phyloP scores from a whole-genome alignment of 2,888 invertebrate genomes.

The Drosophila formosana region DNA sequence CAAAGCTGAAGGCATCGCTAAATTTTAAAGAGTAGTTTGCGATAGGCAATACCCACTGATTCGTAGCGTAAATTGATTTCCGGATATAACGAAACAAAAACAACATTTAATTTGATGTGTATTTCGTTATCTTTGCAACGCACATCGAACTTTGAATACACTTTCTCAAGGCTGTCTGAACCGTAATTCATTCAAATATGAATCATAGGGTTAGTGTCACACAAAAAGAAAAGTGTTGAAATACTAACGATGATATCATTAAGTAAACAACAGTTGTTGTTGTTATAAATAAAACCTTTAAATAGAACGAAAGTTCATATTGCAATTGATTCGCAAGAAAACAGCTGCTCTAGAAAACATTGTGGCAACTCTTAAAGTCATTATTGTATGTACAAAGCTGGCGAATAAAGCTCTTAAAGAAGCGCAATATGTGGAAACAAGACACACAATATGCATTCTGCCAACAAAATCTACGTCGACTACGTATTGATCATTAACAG shows the following conservation, averaged over 20 bases:
- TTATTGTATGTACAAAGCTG: background rate
- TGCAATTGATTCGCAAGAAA: slow-evolving; percentile 5
- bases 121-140: slow-evolving; percentile 18
- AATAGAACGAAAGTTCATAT: background rate
- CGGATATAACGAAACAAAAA: slow-evolving; percentile 23
- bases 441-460: background rate
- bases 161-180: slow-evolving; percentile 28
- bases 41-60: background rate
- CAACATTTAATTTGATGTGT: slow-evolving; percentile 33
- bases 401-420: background rate
- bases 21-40: background rate
- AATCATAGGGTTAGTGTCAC: slow-evolving; percentile 12
- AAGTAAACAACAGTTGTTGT: slow-evolving; percentile 20
- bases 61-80: slow-evolving; percentile 38
- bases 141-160: slow-evolving; percentile 39
- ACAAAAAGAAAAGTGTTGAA: background rate
- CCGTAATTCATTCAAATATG: slow-evolving; percentile 13
- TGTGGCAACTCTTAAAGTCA: slow-evolving; percentile 14
- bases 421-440: background rate
- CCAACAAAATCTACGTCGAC: background rate
- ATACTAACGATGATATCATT: slow-evolving; percentile 26
- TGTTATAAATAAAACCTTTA: background rate
- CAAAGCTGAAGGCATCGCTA: background rate
- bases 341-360: slow-evolving; percentile 4
- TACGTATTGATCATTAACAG: slow-evolving; percentile 3